Evolutionary conservation across 1,140 invertebrate genomes (phyloP).

Genomic region (Liolophura sinensis): DNA sequence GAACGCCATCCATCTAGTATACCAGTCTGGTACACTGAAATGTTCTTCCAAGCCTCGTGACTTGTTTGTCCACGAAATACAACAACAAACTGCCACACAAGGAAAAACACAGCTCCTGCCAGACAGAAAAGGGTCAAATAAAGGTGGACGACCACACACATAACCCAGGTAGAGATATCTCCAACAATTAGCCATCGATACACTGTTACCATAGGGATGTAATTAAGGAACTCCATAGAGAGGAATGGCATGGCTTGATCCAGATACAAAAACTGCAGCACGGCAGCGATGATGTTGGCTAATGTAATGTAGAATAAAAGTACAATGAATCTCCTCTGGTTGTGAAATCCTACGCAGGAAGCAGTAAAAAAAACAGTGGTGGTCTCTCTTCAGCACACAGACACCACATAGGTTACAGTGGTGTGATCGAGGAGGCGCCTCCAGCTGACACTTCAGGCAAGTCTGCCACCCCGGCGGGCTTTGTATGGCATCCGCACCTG

Average conservation of each 20-base stretch:
- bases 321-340: constrained; percentile 40
- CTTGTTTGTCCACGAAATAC: constrained; percentile 34
- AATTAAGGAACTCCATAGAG: constrained; percentile 20
- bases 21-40: constrained; percentile 19
- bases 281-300: constrained; percentile 26
- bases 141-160: constrained; percentile 23
- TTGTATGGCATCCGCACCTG: no score
- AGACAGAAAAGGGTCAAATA: constrained; percentile 25
- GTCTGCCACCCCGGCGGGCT: constrained; percentile 8
- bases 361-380: constrained; percentile 52
- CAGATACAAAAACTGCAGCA: constrained; percentile 32
- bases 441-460: constrained; percentile 27
- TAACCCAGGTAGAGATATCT: constrained; percentile 18
- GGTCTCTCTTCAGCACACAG: constrained; percentile 50
- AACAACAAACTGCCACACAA: constrained; percentile 28
- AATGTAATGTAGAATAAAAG: constrained; percentile 32
- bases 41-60: constrained; percentile 32
- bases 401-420: constrained; percentile 46
- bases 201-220: constrained; percentile 29
- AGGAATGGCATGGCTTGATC: constrained; percentile 19
- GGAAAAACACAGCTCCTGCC: constrained; percentile 19
- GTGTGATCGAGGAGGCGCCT: constrained; percentile 46
- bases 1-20: constrained; percentile 25
- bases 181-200: constrained; percentile 25
- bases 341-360: constrained; percentile 46